Conservation (phyloP, 2,113 vertebrate species). For the Sylvietta virens region DNA sequence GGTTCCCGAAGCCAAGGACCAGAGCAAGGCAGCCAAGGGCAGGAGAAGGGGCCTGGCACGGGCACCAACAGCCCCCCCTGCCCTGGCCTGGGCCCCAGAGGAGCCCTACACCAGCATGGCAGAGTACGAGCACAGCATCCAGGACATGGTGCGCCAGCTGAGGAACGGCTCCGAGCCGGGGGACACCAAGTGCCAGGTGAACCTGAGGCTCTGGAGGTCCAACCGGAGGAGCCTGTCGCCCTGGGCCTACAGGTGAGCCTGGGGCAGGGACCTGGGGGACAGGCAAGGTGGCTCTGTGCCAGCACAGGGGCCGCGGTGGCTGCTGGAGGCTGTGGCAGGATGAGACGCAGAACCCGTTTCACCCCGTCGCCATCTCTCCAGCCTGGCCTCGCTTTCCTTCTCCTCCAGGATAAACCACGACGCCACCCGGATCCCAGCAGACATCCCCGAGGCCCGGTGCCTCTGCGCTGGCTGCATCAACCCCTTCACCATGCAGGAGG, state of each 20-base stretch:
- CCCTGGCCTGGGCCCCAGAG: not conserved
- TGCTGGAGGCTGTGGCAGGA: too few species aligned
- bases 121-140: conserved; percentile 78
- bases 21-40: conserved; percentile 57
- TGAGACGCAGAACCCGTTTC: rapidly evolving
- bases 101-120: conserved; percentile 67
- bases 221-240: conserved; percentile 82
- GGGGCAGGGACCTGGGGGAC: not conserved
- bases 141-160: conserved; percentile 81
- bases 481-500: conserved; percentile 86
- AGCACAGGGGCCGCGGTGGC: not conserved
- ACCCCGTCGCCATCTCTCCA: rapidly evolving
- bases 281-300: not conserved
- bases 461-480: conserved; percentile 82
- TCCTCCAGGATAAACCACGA: conserved; percentile 81
- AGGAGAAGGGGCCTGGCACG: conserved; percentile 53
- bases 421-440: conserved; percentile 69
- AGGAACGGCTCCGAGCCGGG: conserved; percentile 71
- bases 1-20: conserved; percentile 43
- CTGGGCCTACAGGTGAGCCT: conserved; percentile 81
- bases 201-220: conserved; percentile 82
- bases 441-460: conserved; percentile 81
- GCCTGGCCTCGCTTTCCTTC: not conserved
- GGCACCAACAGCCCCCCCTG: conserved; percentile 37
- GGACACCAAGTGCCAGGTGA: conserved; percentile 78